Evolutionary conservation across 2,113 vertebrate species (phyloP).

Genomic region (Tachysurus vachellii): DNA sequence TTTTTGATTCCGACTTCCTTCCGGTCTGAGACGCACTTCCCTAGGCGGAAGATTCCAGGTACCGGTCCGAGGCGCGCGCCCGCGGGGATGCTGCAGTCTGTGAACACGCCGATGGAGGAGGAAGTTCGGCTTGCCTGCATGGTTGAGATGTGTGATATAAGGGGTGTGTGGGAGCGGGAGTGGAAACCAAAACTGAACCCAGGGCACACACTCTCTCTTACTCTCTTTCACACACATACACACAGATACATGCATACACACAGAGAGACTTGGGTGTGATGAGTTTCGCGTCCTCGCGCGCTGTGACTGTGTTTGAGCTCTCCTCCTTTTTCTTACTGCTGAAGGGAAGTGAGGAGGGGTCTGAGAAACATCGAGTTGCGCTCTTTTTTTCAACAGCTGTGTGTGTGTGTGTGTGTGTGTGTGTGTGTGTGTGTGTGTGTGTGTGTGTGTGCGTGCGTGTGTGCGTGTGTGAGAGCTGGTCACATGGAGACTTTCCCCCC

Average conservation of each 20-base stretch:
- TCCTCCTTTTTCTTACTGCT: slow-evolving; percentile 19
- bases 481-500: slow-evolving; percentile 35
- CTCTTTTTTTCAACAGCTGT: slow-evolving; percentile 42
- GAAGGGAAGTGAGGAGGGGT: slow-evolving; percentile 19
- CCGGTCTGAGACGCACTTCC: slow-evolving; percentile 95
- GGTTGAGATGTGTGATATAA: slow-evolving; percentile 84
- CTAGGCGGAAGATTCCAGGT: slow-evolving; percentile 91
- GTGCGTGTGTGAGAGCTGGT: slow-evolving; percentile 18
- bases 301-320: slow-evolving; percentile 19
- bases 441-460: not conserved
- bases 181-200: slow-evolving; percentile 5
- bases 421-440: not conserved
- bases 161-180: not conserved
- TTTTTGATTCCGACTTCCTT: slow-evolving; percentile 93
- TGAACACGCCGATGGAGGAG: slow-evolving; percentile 84
- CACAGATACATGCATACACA: not conserved
- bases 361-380: slow-evolving; percentile 32
- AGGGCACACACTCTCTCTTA: not conserved
- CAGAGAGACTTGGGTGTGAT: slow-evolving; percentile 65
- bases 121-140: slow-evolving; percentile 85
- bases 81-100: slow-evolving; percentile 92
- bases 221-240: not conserved
- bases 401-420: slow-evolving; percentile 16
- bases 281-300: slow-evolving; percentile 4
- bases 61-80: slow-evolving; percentile 92